Percentiles rank a stretch among this genome's conserved stretches.
Conservation (phyloP, 2,113 vertebrate genomes). For the Myrmophylax atrothorax region DNA sequence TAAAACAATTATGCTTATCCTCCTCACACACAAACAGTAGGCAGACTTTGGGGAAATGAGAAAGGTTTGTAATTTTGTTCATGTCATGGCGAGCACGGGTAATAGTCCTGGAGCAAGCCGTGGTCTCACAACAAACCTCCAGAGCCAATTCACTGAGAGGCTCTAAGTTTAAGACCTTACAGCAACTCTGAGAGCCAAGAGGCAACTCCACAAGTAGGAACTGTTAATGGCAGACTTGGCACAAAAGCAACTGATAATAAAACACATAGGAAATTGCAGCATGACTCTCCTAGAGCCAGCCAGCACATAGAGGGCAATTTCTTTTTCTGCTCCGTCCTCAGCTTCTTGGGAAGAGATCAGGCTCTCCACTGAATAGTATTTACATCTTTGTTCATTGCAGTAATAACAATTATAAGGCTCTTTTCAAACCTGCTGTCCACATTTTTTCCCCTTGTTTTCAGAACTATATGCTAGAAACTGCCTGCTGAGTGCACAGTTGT, state of each 20-base stretch:
- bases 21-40: slow-evolving; percentile 1
- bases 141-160: not conserved
- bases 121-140: not conserved
- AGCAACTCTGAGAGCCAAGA: not conserved
- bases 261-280: slow-evolving; percentile 3
- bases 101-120: not conserved
- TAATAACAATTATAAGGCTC: not conserved
- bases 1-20: slow-evolving; percentile 56
- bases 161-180: not conserved
- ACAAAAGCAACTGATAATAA: not conserved
- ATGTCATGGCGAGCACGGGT: not conserved
- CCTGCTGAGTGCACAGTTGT: not conserved
- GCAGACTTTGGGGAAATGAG: slow-evolving; percentile 35
- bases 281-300: not conserved
- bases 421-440: not conserved
- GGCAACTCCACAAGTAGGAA: not conserved
- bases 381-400: not conserved
- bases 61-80: slow-evolving; percentile 21
- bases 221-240: slow-evolving; percentile 10
- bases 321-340: not conserved
- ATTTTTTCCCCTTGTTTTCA: not conserved
- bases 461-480: not conserved
- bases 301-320: not conserved
- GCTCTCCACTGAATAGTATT: not conserved
- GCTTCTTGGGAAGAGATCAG: not conserved